These are phyloP conservation scores for Grammomys dolichurus DNA, from an alignment of 2,113 vertebrate species.

Conservation along the genomic window DNA sequence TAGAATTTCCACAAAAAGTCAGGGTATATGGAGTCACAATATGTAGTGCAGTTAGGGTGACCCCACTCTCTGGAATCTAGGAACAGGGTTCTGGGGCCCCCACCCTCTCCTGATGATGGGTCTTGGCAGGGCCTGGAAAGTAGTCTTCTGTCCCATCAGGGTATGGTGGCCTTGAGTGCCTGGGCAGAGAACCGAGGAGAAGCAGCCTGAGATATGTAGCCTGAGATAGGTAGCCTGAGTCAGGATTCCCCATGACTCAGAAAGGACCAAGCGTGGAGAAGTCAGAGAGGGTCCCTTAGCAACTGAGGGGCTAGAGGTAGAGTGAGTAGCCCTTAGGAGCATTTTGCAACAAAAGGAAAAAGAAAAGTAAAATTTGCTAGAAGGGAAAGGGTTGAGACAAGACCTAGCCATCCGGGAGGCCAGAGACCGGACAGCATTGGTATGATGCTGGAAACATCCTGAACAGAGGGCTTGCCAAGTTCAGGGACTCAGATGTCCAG, in stretches of 20 bases:
- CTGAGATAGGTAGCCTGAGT: background rate
- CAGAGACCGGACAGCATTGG: background rate
- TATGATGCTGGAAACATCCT: background rate
- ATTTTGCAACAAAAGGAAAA: background rate
- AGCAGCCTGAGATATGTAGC: background rate
- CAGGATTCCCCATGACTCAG: background rate
- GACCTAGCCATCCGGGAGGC: background rate
- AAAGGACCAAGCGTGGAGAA: too few relatives aligned
- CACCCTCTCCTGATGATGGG: too few relatives aligned
- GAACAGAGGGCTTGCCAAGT: too few relatives aligned
- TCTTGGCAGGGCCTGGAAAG: background rate
- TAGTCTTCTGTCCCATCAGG: background rate
- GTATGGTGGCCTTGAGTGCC: background rate
- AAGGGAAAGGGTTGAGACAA: background rate
- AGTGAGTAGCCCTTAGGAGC: background rate
- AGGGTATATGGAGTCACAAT: too few relatives aligned
- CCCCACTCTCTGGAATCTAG: background rate
- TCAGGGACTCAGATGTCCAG: background rate
- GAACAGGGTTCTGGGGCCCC: background rate
- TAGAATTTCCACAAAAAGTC: background rate
- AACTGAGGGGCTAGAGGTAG: background rate
- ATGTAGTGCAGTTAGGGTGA: background rate
- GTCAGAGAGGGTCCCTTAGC: too few relatives aligned
- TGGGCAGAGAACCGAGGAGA: background rate
- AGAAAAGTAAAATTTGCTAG: background rate